Evolutionary conservation across 2,113 vertebrate genomes (phyloP), one percentile per base, ranked within the genome.

Genomic region (Notechis scutatus): DNA sequence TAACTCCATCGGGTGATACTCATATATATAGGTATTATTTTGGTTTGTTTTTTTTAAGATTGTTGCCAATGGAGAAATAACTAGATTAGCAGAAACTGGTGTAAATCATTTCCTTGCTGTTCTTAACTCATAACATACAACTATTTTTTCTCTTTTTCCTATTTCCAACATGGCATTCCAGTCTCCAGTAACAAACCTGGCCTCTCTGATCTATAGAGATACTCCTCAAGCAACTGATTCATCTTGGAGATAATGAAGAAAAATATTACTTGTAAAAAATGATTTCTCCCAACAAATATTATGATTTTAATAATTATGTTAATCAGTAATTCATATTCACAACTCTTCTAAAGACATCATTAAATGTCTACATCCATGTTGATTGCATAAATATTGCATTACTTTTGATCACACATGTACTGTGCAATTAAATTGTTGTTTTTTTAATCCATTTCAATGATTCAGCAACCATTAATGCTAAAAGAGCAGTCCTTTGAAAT

Each of bases 381-480:
- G 96, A 98, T 98, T 98, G 96, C 96, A 98, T 98, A 98, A 98
- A 98, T 98, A 97, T 98, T 97, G 92, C 96, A 98, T 98, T 98
- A 97, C 95, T 94, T 97, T 97, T 96, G 96, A 96, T 98, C 96
- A 96, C 3, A 12, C 59, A 96, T 95, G 74, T 95, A 96, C 95
- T 96, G 95, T 93, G 96, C 93, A 96, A 97, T 96, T 94, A 94
- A 74, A 21, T 21, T 61, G 20, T 90, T 94, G n/a, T n/a, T 93
- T 96, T 93, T 93, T 52, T 26, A 50, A 91, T 23, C 3, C 18
- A 61, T 50, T 23, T 9, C 34, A n/a, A 86, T 86, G 56, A 86
- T 61, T 59, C 29, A 92, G 39, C 29, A 64, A 90, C 69, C 47
- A 57, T 64, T 55, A 55, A 92, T 89, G 88, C 26, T 61, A 86